These are phyloP conservation scores for Brachionus asplanchnoidis DNA, from an alignment of 1,140 invertebrate species.

Conservation along the genomic window DNA sequence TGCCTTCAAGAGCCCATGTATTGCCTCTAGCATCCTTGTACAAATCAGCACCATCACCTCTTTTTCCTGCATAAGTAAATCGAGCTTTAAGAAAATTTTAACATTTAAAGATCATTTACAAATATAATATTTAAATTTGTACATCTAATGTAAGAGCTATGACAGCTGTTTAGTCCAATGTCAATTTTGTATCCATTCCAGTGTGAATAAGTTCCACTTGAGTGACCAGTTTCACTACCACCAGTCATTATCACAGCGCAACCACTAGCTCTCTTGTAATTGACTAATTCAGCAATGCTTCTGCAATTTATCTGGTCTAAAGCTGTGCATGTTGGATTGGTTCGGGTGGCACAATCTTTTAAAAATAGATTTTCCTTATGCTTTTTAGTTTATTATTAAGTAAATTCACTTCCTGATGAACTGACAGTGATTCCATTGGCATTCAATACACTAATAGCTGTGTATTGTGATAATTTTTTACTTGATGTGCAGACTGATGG, in stretches of 20 bases:
- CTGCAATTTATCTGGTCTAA: slow-evolving; percentile 33
- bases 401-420: slow-evolving; percentile 6
- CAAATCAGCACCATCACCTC: slow-evolving; percentile 34
- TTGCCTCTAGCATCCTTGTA: slow-evolving; percentile 17
- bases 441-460: background rate
- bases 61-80: slow-evolving; percentile 6
- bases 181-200: slow-evolving; percentile 41
- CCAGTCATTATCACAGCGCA: slow-evolving; percentile 8
- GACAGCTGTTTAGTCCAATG: slow-evolving; percentile 7
- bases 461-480: background rate
- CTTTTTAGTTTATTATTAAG: background rate
- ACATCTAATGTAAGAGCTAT: slow-evolving; percentile 1
- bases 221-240: slow-evolving; percentile 24
- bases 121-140: background rate
- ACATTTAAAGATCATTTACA: background rate
- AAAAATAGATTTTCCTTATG: background rate
- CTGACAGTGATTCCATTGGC: background rate
- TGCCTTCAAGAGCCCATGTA: slow-evolving; percentile 21
- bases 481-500: background rate
- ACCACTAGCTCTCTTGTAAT: background rate
- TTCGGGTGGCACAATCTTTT: background rate
- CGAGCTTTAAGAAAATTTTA: background rate
- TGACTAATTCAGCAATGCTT: background rate
- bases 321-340: slow-evolving; percentile 13
- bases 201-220: slow-evolving; percentile 30